Conservation (phyloP, 2,888 invertebrate genomes). For the Torymus texanus region DNA sequence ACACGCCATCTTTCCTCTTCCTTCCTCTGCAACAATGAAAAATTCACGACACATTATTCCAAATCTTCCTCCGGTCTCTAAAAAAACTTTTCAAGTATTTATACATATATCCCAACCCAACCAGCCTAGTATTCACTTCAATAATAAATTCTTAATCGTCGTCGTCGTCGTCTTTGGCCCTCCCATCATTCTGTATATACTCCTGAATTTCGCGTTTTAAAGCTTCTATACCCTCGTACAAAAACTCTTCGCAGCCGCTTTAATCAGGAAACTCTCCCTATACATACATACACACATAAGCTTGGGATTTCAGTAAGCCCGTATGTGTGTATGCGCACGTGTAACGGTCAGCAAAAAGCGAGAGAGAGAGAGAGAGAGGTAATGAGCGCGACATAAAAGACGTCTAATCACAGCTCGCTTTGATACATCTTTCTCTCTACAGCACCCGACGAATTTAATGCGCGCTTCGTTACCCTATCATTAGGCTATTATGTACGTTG, state of each 20-base stretch:
- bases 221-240: neutral
- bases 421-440: constrained; percentile 10
- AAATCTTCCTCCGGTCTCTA: too few species aligned
- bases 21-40: too few species aligned
- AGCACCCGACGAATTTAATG: constrained; percentile 59
- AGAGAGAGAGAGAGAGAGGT: constrained; percentile 19
- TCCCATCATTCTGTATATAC: too few species aligned
- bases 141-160: too few species aligned
- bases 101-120: too few species aligned
- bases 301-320: constrained; percentile 1
- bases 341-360: constrained; percentile 28
- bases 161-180: too few species aligned
- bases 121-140: too few species aligned
- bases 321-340: neutral
- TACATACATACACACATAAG: neutral
- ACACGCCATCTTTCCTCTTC: too few species aligned
- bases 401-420: constrained; percentile 47
- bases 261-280: constrained; percentile 18
- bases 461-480: constrained; percentile 64
- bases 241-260: constrained; percentile 5
- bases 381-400: constrained; percentile 48
- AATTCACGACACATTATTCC: too few species aligned
- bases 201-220: neutral
- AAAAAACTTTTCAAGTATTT: too few species aligned
- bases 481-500: constrained; percentile 69